A percentile compares a stretch with the other conserved stretches of the same genome.
Conservation (phyloP, 2,888 invertebrate genomes). For the Monopis laevigella region DNA sequence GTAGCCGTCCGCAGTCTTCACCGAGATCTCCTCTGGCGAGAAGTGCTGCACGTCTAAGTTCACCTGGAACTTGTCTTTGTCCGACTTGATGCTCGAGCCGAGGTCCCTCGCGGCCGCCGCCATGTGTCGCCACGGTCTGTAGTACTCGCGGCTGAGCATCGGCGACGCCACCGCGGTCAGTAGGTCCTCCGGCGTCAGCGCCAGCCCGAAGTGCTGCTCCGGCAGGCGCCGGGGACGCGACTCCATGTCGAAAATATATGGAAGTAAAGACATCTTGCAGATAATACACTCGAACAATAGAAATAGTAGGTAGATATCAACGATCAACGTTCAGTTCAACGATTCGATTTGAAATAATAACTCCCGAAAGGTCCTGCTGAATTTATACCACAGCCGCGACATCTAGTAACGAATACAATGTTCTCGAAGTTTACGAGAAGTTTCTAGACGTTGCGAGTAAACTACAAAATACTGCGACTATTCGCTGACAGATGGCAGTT, state of each 20-base stretch:
- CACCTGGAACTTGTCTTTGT: conserved; percentile 70
- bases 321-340: too few species aligned
- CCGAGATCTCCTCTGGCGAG: conserved; percentile 75
- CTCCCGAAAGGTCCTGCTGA: too few species aligned
- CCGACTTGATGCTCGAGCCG: conserved; percentile 56
- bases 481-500: background rate
- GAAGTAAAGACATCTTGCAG: conserved; percentile 35
- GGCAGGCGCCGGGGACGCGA: conserved; percentile 30
- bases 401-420: conserved; percentile 33
- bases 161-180: conserved; percentile 32
- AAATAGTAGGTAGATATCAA: background rate
- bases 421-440: conserved; percentile 4
- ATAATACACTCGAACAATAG: background rate
- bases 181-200: conserved; percentile 43
- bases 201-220: conserved; percentile 45
- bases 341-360: too few species aligned
- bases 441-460: background rate
- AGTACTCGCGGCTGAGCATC: conserved; percentile 31
- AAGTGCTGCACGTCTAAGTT: conserved; percentile 80
- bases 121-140: conserved; percentile 41
- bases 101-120: conserved; percentile 46
- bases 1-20: conserved; percentile 74
- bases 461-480: background rate
- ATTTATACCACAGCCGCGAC: conserved; percentile 23
- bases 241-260: conserved; percentile 32